A percentile compares a stretch with the other conserved stretches of the same genome.
phyloP scores from a whole-genome alignment of 2,797 vertebrate genomes.

The Ctenochaetus hawaiiensis region DNA sequence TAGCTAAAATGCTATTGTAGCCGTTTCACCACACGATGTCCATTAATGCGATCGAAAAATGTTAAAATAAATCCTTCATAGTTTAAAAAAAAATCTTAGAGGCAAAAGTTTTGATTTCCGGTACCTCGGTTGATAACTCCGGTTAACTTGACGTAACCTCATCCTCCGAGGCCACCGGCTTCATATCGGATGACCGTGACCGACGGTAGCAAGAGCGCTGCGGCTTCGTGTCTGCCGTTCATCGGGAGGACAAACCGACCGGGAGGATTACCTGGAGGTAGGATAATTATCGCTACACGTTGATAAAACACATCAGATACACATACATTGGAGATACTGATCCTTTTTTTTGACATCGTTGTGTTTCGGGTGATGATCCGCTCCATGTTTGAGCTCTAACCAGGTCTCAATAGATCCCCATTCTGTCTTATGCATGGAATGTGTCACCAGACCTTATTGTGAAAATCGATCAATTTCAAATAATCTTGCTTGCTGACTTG shows the following conservation, averaged over 20 bases:
- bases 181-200: conserved; percentile 7
- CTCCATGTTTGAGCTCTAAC: neutral
- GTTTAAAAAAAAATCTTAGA: neutral
- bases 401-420: neutral
- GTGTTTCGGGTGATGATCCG: conserved; percentile 1
- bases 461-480: neutral
- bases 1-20: neutral
- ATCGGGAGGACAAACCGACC: neutral
- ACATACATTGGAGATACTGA: neutral
- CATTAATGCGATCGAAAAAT: neutral
- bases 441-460: neutral
- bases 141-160: neutral
- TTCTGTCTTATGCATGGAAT: neutral
- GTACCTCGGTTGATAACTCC: rapidly evolving
- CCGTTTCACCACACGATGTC: neutral
- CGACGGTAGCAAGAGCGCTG: conserved; percentile 17
- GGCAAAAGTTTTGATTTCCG: neutral
- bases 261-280: conserved; percentile 33
- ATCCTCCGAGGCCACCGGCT: conserved; percentile 19
- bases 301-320: too few relatives aligned
- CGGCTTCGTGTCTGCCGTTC: conserved; percentile 19
- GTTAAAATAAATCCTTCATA: neutral
- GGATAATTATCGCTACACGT: neutral
- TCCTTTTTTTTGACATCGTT: neutral
- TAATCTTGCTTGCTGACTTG: rapidly evolving